Evolutionary conservation across 2,888 invertebrate species (phyloP), one percentile per base, ranked within the genome.

Genomic region (Coenonympha glycerion): DNA sequence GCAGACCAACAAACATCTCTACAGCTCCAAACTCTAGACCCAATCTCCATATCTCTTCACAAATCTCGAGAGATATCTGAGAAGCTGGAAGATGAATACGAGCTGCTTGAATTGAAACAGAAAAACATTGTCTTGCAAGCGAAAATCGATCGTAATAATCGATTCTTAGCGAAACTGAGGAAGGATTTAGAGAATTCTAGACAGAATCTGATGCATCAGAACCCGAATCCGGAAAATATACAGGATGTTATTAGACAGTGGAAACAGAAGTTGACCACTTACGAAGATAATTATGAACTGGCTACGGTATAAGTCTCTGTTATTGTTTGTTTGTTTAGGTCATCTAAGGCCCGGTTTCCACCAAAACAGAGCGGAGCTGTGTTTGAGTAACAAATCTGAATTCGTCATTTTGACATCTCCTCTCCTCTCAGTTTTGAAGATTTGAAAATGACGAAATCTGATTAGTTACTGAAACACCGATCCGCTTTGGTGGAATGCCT

Each of bases 261-360:
- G 64, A 79, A 74, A 49, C 77, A 74, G 52, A 87, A 85, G 47
- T 67, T 86, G 0, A 68, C 62, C 6, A 76, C 76, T 0, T 87
- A 87, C 64, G 83, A 85, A 53, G 79, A 84, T 47, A 82, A 69
- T 51, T 79, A 68, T 56, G 73, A 74, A 8, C 77, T 76, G 37
- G 73, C 78, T 1, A 80, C 73, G 76, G 87, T 88, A n/a, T n/a
- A 64, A 26, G 13, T 31, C 11, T 8, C 31, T 30, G 11, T 33
- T 39, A 11, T 37, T 45, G 49, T 67, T 73, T 87, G 87, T n/a
- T n/a, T n/a, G n/a, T n/a, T n/a, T n/a, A n/a, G n/a, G n/a, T n/a
- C n/a, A n/a, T n/a, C n/a, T n/a, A n/a, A n/a, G n/a, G n/a, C n/a
- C n/a, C n/a, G n/a, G n/a, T n/a, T n/a, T n/a, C n/a, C n/a, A n/a